phyloP scores from a whole-genome alignment of 2,888 invertebrate species.

The Platypus cylindrus region DNA sequence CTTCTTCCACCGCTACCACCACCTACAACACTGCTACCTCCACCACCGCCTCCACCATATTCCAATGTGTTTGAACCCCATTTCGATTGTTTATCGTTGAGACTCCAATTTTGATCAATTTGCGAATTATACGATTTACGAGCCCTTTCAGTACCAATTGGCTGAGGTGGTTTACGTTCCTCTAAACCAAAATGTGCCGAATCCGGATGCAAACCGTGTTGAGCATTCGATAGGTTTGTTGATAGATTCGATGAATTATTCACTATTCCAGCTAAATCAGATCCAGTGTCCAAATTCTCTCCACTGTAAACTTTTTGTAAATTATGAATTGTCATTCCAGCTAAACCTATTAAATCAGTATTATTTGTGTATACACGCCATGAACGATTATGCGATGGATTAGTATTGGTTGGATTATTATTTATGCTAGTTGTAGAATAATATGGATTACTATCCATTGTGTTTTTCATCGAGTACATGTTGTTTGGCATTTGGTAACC shows the following conservation, averaged over 20 bases:
- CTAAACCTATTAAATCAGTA: constrained; percentile 29
- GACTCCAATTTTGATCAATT: constrained; percentile 16
- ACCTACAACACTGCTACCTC: constrained; percentile 29
- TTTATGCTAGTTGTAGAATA: constrained; percentile 6
- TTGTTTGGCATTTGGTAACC: constrained; percentile 22
- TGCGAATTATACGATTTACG: constrained; percentile 42
- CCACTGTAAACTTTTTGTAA: constrained; percentile 21
- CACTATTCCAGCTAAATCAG: constrained; percentile 33
- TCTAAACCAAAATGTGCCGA: constrained; percentile 28
- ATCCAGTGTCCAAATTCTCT: constrained; percentile 34
- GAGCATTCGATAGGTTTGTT: constrained; percentile 24
- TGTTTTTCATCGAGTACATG: constrained; percentile 18
- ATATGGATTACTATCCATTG: constrained; percentile 10
- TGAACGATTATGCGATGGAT: constrained; percentile 24
- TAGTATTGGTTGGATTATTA: not conserved
- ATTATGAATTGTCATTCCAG: constrained; percentile 32
- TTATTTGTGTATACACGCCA: too few species aligned
- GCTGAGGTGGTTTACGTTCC: constrained; percentile 43
- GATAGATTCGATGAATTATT: constrained; percentile 40
- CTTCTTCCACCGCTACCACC: constrained; percentile 7
- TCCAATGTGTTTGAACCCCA: constrained; percentile 11
- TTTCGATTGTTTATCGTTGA: constrained; percentile 15
- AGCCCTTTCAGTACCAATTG: constrained; percentile 74
- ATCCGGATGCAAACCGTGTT: constrained; percentile 14
- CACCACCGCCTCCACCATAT: constrained; percentile 17